Percentiles rank a stretch among this genome's conserved stretches.
Evolutionary conservation across 2,888 invertebrate genomes (phyloP).

Genomic region (Stenurella melanura): DNA sequence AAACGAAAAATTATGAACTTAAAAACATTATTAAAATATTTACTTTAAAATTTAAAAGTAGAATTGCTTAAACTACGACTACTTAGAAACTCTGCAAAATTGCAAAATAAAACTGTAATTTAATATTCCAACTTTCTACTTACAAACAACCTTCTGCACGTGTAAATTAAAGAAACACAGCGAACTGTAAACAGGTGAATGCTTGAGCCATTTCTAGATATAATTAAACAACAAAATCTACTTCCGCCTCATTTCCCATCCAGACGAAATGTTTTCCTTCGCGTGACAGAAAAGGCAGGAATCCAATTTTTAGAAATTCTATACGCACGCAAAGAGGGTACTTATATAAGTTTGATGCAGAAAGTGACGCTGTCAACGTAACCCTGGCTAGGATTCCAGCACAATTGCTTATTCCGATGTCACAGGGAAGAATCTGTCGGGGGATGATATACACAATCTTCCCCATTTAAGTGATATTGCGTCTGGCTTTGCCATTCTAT

Average conservation of each 20-base stretch:
- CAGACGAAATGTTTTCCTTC: constrained; percentile 46
- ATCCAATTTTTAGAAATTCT: constrained; percentile 57
- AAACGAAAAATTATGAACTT: too few species aligned
- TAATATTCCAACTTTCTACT: neutral
- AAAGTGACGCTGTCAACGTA: constrained; percentile 52
- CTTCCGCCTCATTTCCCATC: constrained; percentile 44
- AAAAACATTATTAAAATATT: too few species aligned
- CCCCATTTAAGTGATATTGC: constrained; percentile 34
- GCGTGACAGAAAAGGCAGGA: constrained; percentile 31
- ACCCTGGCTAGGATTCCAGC: constrained; percentile 44
- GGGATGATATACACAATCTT: constrained; percentile 24
- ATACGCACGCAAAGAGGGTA: constrained; percentile 51
- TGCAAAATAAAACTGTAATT: neutral
- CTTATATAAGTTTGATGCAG: constrained; percentile 53
- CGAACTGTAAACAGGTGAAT: neutral
- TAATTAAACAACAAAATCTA: constrained; percentile 45
- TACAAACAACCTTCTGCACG: neutral
- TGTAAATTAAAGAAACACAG: neutral
- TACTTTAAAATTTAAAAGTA: too few species aligned
- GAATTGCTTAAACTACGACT: neutral
- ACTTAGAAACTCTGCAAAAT: neutral
- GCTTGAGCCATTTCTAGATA: constrained; percentile 14
- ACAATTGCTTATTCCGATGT: constrained; percentile 44
- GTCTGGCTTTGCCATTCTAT: constrained; percentile 34
- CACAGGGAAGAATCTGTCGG: constrained; percentile 23